phyloP scores from a whole-genome alignment of 2,113 vertebrate genomes.

The Eulemur rufifrons region DNA sequence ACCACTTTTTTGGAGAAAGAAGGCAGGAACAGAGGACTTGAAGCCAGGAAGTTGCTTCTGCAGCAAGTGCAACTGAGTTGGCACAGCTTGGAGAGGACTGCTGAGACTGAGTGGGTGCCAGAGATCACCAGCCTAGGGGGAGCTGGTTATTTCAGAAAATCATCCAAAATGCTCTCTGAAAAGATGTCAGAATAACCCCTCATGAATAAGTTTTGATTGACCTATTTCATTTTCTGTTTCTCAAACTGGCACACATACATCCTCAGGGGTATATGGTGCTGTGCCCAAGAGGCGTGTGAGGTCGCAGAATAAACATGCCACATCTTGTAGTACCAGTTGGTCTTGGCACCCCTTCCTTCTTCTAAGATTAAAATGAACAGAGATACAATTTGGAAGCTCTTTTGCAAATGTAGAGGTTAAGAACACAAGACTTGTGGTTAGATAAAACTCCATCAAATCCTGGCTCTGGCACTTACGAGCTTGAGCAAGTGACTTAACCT shows the following conservation, averaged over 20 bases:
- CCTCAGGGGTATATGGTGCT: background rate
- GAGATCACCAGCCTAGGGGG: background rate
- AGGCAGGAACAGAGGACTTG: background rate
- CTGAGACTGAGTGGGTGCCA: background rate
- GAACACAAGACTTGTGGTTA: background rate
- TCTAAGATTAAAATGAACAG: background rate
- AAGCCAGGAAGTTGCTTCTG: background rate
- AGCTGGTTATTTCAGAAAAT: background rate
- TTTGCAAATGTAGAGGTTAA: background rate
- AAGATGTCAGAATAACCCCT: background rate
- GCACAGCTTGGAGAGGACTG: no score
- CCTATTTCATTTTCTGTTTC: background rate
- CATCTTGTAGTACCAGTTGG: background rate
- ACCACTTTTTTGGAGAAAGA: background rate
- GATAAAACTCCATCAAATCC: background rate
- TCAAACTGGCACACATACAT: background rate
- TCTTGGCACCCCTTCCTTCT: background rate
- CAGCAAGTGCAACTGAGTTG: background rate
- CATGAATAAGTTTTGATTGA: background rate
- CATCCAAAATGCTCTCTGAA: background rate
- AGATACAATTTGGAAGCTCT: background rate
- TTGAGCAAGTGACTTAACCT: background rate
- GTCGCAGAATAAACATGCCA: background rate
- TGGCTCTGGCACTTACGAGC: background rate
- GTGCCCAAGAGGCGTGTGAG: background rate